A percentile compares a stretch with the other conserved stretches of the same genome.
phyloP scores from a whole-genome alignment of 2,888 invertebrate genomes.

The Pollenia griseotomentosa region DNA sequence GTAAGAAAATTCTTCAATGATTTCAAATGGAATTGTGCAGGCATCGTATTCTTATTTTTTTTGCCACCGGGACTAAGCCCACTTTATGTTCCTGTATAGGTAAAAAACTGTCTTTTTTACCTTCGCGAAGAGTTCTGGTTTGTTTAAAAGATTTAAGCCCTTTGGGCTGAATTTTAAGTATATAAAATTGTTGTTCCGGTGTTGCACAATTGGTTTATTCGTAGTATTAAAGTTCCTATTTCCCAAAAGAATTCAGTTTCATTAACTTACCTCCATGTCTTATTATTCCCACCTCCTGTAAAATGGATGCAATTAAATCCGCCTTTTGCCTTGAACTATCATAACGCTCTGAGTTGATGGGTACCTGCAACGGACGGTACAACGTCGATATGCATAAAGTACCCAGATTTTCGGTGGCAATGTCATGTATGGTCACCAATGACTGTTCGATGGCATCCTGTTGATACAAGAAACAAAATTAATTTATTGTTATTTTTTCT shows the following conservation, averaged over 20 bases:
- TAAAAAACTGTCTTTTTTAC: no score
- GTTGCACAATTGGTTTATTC: no score
- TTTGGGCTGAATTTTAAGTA: no score
- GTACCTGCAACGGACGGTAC: slow-evolving; percentile 88
- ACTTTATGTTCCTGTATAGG: no score
- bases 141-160: no score
- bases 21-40: no score
- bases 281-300: slow-evolving; percentile 89
- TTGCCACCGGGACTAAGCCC: no score
- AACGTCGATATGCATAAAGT: slow-evolving; percentile 89
- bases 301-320: slow-evolving; percentile 90
- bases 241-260: background rate
- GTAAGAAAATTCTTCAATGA: no score
- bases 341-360: slow-evolving; percentile 89
- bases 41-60: no score
- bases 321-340: slow-evolving; percentile 91
- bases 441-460: slow-evolving; percentile 88
- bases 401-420: slow-evolving; percentile 89
- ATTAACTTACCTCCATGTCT: slow-evolving; percentile 86
- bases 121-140: no score
- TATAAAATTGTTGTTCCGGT: no score
- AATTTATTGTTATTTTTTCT: background rate
- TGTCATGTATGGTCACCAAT: slow-evolving; percentile 90
- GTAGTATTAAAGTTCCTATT: no score
- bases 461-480: slow-evolving; percentile 1